A percentile compares a stretch with the other conserved stretches of the same genome.
Conservation (phyloP, 2,797 vertebrate genomes). For the Macropus fuliginosus region DNA sequence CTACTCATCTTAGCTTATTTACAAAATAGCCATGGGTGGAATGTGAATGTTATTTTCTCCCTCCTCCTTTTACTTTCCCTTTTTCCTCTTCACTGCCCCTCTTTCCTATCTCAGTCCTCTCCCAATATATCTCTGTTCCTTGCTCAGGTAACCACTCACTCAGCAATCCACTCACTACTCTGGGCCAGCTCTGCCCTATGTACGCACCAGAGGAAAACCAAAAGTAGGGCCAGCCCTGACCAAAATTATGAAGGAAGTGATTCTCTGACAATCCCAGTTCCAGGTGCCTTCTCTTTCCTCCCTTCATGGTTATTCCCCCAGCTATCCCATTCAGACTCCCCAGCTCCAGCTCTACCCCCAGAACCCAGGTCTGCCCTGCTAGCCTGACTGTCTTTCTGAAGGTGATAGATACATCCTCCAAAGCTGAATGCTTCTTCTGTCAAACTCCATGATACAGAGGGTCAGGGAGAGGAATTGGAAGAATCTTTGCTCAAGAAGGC, state of each 20-base stretch:
- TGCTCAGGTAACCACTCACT: background rate
- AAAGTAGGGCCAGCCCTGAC: background rate
- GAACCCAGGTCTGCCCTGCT: background rate
- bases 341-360: background rate
- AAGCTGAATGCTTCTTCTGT: background rate
- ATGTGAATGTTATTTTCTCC: background rate
- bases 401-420: background rate
- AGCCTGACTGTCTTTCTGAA: background rate
- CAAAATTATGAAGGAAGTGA: background rate
- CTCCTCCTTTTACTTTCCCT: background rate
- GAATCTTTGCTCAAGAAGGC: background rate
- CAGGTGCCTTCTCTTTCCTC: background rate
- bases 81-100: background rate
- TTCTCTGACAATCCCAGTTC: background rate
- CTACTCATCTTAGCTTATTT: background rate
- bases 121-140: background rate
- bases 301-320: background rate
- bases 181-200: background rate
- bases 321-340: background rate
- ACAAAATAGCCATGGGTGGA: background rate
- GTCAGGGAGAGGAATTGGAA: background rate
- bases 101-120: background rate
- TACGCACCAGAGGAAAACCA: background rate
- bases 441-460: background rate
- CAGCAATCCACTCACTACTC: background rate